Evolutionary conservation across 1,140 invertebrate species (phyloP).

Genomic region (Drosophila ironensis): DNA sequence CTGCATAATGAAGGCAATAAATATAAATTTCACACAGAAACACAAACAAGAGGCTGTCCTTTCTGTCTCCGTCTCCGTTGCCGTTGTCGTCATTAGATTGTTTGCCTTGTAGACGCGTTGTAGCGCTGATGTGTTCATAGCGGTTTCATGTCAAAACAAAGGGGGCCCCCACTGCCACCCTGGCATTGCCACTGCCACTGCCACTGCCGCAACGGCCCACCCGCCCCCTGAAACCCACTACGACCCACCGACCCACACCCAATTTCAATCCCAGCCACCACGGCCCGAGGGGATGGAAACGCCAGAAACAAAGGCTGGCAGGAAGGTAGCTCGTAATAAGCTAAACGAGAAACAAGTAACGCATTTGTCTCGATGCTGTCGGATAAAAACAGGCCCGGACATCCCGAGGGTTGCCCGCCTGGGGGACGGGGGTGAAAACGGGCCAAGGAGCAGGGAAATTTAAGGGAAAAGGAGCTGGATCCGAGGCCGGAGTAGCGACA

Average conservation of each 20-base stretch:
- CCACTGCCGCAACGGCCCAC: not conserved
- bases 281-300: constrained; percentile 15
- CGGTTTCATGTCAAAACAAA: constrained; percentile 81
- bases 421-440: not conserved
- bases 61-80: constrained; percentile 25
- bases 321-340: constrained; percentile 77
- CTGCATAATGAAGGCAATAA: constrained; percentile 80
- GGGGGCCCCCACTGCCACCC: constrained; percentile 31
- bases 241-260: not conserved
- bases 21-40: constrained; percentile 79
- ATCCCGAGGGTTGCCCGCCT: constrained; percentile 55
- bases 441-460: not conserved
- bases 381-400: constrained; percentile 62
- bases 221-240: too few relatives aligned
- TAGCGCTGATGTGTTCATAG: constrained; percentile 81
- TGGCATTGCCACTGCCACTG: not conserved
- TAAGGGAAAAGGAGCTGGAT: not conserved
- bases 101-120: constrained; percentile 79
- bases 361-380: constrained; percentile 80
- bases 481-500: constrained; percentile 34
- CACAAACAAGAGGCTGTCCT: constrained; percentile 51
- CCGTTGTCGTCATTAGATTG: constrained; percentile 70
- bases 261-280: not conserved
- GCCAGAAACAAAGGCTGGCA: constrained; percentile 35
- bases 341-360: constrained; percentile 79